Conservation (phyloP, 2,113 vertebrate species). For the Clupea harengus region DNA sequence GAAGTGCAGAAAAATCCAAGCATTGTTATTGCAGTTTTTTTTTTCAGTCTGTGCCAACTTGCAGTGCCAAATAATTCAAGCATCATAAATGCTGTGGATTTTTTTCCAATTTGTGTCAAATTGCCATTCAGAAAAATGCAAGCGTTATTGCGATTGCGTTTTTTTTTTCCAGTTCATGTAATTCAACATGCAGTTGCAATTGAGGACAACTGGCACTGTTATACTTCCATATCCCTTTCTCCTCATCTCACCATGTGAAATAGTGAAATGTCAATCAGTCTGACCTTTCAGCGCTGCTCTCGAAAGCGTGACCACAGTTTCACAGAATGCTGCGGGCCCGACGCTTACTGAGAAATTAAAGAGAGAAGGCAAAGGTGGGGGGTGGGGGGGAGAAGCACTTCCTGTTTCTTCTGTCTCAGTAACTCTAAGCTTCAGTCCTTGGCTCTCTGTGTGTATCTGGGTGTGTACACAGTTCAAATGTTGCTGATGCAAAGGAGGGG, state of each 20-base stretch:
- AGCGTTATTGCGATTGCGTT: too few relatives aligned
- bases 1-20: too few relatives aligned
- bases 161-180: too few relatives aligned
- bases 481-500: too few relatives aligned
- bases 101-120: too few relatives aligned
- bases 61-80: too few relatives aligned
- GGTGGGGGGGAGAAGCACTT: background rate
- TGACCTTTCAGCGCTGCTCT: conserved; percentile 35
- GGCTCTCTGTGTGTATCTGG: background rate
- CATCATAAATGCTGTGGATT: too few relatives aligned
- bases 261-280: conserved; percentile 15
- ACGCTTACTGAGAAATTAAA: conserved; percentile 13
- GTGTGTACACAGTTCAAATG: background rate
- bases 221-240: background rate
- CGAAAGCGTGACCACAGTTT: conserved; percentile 36
- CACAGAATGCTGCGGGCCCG: conserved; percentile 23
- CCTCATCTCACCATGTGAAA: background rate
- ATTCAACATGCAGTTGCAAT: too few relatives aligned
- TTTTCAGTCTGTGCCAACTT: too few relatives aligned
- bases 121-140: too few relatives aligned
- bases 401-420: background rate
- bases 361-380: background rate
- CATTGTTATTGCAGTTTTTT: too few relatives aligned
- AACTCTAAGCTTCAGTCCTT: background rate
- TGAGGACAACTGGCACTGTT: background rate